Percentiles rank a stretch among this genome's conserved stretches.
phyloP scores from a whole-genome alignment of 2,888 invertebrate genomes.

The Acronicta aceris region DNA sequence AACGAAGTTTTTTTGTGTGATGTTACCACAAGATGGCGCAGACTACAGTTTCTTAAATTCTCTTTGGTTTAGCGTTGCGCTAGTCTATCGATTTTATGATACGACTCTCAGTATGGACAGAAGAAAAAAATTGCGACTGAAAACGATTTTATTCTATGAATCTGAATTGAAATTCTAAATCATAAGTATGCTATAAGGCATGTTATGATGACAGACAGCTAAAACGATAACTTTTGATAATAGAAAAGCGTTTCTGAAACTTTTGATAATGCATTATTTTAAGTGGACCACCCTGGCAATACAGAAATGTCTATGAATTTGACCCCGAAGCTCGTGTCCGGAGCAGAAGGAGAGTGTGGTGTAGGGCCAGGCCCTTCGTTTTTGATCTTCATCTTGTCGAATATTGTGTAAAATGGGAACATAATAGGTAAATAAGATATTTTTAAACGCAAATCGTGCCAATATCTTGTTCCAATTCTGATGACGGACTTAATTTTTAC shows the following conservation, averaged over 20 bases:
- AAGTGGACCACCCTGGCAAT: conserved; percentile 73
- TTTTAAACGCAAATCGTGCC: conserved; percentile 51
- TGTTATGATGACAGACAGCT: conserved; percentile 1
- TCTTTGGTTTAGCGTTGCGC: conserved; percentile 84
- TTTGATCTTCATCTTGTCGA: conserved; percentile 83
- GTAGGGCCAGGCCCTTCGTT: conserved; percentile 88
- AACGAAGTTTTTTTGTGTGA: conserved; percentile 41
- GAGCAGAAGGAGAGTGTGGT: conserved; percentile 86
- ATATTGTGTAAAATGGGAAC: conserved; percentile 88
- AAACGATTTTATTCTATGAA: conserved; percentile 39
- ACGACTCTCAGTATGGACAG: conserved; percentile 74
- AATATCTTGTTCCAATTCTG: conserved; percentile 37
- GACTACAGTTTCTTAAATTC: conserved; percentile 60
- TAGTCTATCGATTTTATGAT: conserved; percentile 84
- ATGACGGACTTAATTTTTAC: conserved; percentile 55
- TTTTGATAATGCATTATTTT: conserved; percentile 34
- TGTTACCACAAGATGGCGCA: conserved; percentile 76
- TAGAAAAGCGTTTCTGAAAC: conserved; percentile 20
- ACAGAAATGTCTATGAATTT: conserved; percentile 87
- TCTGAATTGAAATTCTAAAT: conserved; percentile 4
- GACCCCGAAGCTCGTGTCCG: conserved; percentile 89
- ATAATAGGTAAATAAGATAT: conserved; percentile 86
- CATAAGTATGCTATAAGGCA: background rate
- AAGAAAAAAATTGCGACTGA: conserved; percentile 65
- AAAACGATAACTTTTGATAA: conserved; percentile 3